Conservation (phyloP, 2,113 vertebrate genomes). For the Rafetus swinhoei region DNA sequence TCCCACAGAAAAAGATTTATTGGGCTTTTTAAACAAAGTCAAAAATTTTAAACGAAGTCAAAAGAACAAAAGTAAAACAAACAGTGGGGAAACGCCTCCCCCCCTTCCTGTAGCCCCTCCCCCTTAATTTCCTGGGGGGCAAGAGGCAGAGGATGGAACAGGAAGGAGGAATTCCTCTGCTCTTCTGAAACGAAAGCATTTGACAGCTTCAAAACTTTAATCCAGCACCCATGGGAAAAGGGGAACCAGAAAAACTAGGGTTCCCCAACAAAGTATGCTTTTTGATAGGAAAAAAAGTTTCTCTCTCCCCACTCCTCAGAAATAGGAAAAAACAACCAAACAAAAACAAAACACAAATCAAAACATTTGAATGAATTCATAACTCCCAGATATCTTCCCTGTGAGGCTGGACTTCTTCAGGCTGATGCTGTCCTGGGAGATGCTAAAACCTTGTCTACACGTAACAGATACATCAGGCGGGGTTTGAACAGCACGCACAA, state of each 20-base stretch:
- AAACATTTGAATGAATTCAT: not conserved
- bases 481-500: not conserved
- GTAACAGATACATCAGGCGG: not conserved
- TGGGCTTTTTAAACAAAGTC: not conserved
- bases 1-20: not conserved
- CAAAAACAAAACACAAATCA: not conserved
- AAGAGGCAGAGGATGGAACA: not conserved
- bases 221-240: not conserved
- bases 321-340: not conserved
- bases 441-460: not conserved
- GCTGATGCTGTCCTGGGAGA: not conserved
- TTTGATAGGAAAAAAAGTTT: not conserved
- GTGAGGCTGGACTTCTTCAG: not conserved
- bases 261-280: not conserved
- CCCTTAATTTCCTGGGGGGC: too few species aligned
- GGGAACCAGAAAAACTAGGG: not conserved
- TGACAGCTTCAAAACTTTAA: not conserved
- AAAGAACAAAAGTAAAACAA: not conserved
- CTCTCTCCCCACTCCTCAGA: accelerated
- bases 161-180: not conserved
- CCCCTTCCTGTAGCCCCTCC: not conserved
- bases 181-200: not conserved
- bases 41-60: too few species aligned
- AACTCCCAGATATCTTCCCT: not conserved
- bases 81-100: not conserved